These are phyloP conservation scores for Sciurus niger DNA, from an alignment of 2,113 vertebrate species.

Conservation along the genomic window DNA sequence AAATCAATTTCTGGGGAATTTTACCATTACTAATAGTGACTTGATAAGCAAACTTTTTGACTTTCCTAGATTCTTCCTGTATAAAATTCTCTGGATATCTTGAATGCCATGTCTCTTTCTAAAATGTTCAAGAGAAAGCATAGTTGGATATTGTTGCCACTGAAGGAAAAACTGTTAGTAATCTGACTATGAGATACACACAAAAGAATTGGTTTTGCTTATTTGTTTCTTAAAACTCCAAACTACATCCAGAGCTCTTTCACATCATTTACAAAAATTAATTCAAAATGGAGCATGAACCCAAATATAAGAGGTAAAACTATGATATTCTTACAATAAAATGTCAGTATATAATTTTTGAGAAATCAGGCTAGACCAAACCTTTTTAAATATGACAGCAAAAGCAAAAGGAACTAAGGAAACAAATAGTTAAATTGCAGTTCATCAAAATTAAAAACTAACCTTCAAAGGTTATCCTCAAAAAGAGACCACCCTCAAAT, in stretches of 20 bases:
- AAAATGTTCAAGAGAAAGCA: not conserved
- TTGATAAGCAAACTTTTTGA: not conserved
- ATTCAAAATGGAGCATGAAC: conserved; percentile 37
- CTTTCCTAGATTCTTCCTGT: not conserved
- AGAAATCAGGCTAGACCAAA: not conserved
- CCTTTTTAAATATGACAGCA: not conserved
- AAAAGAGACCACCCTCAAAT: conserved; percentile 6
- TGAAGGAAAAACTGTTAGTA: not conserved
- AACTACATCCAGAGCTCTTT: not conserved
- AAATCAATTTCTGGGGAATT: conserved; percentile 2
- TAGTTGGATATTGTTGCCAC: not conserved
- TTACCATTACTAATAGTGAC: not conserved
- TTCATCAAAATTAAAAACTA: conserved; percentile 40
- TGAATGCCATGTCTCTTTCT: not conserved
- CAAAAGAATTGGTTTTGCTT: not conserved
- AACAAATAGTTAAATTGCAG: not conserved
- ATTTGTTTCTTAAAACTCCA: conserved; percentile 12
- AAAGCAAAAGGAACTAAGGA: not conserved
- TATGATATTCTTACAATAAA: not conserved
- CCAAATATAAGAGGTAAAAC: conserved; percentile 35
- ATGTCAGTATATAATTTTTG: not conserved
- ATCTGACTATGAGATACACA: not conserved
- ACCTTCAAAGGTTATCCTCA: not conserved
- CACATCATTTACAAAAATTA: not conserved
- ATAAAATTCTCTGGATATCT: not conserved